Conservation (phyloP, 1,140 invertebrate genomes). For the Helicoverpa armigera region DNA sequence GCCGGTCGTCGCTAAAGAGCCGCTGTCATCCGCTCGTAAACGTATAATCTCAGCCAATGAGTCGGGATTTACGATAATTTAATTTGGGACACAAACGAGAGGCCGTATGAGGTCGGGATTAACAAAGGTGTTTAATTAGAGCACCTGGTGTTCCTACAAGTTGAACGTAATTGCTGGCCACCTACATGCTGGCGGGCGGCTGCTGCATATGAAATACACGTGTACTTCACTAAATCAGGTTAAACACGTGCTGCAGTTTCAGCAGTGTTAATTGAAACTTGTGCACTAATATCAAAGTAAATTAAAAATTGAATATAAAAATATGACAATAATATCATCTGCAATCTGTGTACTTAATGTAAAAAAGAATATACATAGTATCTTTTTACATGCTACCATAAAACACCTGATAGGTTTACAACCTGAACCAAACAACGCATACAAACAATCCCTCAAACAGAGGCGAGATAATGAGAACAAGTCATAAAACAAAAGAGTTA, state of each 20-base stretch:
- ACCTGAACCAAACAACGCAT: background rate
- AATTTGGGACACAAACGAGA: conserved; percentile 55
- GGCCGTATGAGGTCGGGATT: conserved; percentile 31
- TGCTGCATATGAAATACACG: conserved; percentile 3
- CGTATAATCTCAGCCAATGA: conserved; percentile 53
- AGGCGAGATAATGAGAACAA: conserved; percentile 25
- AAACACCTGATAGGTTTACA: background rate
- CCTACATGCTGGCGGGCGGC: too few relatives aligned
- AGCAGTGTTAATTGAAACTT: background rate
- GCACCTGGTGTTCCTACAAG: conserved; percentile 48
- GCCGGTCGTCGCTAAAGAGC: conserved; percentile 12
- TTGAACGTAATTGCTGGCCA: background rate
- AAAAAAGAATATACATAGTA: too few relatives aligned
- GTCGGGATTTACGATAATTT: conserved; percentile 61
- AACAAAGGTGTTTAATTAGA: conserved; percentile 63
- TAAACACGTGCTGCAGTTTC: background rate
- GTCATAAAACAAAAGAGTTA: conserved; percentile 56
- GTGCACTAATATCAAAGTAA: too few relatives aligned
- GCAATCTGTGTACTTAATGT: too few relatives aligned
- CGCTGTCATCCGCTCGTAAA: conserved; percentile 43
- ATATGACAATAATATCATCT: too few relatives aligned
- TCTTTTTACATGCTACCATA: too few relatives aligned
- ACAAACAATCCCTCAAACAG: conserved; percentile 13
- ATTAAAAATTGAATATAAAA: too few relatives aligned
- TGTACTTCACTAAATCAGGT: background rate